A percentile compares a stretch with the other conserved stretches of the same genome.
These are phyloP conservation scores for Oreochromis grahami DNA, from an alignment of 2,797 vertebrate genomes.

Conservation along the genomic window DNA sequence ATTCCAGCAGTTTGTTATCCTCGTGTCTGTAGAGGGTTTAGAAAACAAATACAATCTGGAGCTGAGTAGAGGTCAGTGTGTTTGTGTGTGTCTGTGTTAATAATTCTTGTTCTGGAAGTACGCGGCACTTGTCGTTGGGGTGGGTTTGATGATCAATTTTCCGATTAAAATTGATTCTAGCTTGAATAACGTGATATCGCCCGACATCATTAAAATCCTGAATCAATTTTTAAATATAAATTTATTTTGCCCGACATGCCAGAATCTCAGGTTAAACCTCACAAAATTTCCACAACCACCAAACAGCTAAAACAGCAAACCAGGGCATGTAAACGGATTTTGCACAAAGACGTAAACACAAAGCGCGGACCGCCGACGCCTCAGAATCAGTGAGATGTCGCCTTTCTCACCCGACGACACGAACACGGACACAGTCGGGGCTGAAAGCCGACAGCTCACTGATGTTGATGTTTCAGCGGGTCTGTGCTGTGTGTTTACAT, in stretches of 20 bases:
- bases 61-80: conserved; percentile 42
- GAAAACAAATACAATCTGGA: conserved; percentile 86
- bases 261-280: background rate
- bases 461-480: background rate
- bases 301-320: too few species aligned
- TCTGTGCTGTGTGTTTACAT: too few species aligned
- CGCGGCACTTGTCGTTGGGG: background rate
- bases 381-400: background rate
- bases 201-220: background rate
- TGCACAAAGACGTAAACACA: background rate
- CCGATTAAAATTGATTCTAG: background rate
- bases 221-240: background rate
- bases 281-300: background rate
- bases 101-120: background rate
- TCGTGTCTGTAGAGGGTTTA: conserved; percentile 85
- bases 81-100: background rate
- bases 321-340: background rate
- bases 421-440: background rate
- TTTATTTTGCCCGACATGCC: background rate
- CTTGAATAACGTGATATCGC: background rate
- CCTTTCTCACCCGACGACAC: background rate
- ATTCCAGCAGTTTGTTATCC: conserved; percentile 85
- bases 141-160: background rate
- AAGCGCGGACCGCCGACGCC: rapidly evolving
- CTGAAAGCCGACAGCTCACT: too few species aligned